Conservation (phyloP, 2,888 invertebrate genomes). For the Perizoma flavofasciatum region DNA sequence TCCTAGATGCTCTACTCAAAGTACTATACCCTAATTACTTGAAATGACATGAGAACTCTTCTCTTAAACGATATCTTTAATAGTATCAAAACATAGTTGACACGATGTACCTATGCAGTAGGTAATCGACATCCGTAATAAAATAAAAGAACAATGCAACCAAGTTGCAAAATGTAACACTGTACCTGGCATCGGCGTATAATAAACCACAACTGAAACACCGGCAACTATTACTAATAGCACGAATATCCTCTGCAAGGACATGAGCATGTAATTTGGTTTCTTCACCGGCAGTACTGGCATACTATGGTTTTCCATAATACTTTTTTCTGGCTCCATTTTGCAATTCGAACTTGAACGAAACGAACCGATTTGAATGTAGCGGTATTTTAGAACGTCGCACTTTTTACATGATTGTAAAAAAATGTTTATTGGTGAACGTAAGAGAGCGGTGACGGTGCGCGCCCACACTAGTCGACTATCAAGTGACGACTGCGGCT, state of each 20-base stretch:
- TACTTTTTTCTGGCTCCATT: slow-evolving; percentile 69
- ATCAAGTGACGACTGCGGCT: slow-evolving; percentile 60
- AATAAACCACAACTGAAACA: slow-evolving; percentile 87
- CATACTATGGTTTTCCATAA: slow-evolving; percentile 47
- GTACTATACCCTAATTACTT: too few relatives aligned
- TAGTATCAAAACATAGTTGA: too few relatives aligned
- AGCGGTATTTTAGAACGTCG: slow-evolving; percentile 15
- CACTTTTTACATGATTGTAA: slow-evolving; percentile 28
- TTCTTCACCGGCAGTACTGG: slow-evolving; percentile 52
- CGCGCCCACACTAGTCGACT: slow-evolving; percentile 73
- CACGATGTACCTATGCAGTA: too few relatives aligned
- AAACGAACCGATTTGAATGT: slow-evolving; percentile 17
- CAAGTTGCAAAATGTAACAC: slow-evolving; percentile 17
- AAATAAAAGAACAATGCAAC: too few relatives aligned
- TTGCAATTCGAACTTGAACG: slow-evolving; percentile 6
- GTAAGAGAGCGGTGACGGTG: slow-evolving; percentile 39
- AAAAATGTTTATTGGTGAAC: slow-evolving; percentile 14
- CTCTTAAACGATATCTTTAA: too few relatives aligned
- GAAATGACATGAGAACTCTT: too few relatives aligned
- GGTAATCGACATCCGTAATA: too few relatives aligned
- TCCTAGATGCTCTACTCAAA: too few relatives aligned
- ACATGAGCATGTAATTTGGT: slow-evolving; percentile 83
- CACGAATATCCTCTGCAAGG: slow-evolving; percentile 86
- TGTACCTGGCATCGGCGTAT: slow-evolving; percentile 88
- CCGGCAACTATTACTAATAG: slow-evolving; percentile 86